Conservation (phyloP, 2,797 vertebrate genomes). For the Chloroceryle inda region DNA sequence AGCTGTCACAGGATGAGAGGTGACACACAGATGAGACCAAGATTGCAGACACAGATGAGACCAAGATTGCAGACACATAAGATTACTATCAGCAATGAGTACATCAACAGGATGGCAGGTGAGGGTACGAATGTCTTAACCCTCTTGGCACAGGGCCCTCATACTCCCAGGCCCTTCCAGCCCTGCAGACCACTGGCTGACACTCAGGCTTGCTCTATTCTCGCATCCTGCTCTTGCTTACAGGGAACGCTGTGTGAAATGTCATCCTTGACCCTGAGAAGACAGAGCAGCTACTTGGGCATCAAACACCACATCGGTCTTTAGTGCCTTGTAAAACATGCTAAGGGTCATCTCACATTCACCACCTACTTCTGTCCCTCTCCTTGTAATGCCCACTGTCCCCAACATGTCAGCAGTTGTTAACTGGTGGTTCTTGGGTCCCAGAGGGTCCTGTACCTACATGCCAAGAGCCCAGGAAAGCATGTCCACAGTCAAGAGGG, state of each 20-base stretch:
- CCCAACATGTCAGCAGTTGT: rapidly evolving
- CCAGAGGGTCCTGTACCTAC: background rate
- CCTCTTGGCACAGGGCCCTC: background rate
- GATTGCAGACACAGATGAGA: constrained; percentile 28
- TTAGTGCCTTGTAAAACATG: background rate
- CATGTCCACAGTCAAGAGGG: background rate
- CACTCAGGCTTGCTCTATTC: background rate
- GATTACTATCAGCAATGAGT: constrained; percentile 18
- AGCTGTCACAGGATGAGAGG: constrained; percentile 58
- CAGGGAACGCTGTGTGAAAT: background rate
- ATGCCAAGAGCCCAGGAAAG: background rate
- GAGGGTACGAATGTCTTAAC: background rate
- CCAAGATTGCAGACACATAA: constrained; percentile 28
- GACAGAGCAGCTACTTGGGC: background rate
- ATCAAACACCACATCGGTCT: background rate
- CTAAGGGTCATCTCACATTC: background rate
- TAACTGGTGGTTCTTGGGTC: background rate
- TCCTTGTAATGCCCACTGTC: background rate
- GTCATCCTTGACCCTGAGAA: background rate
- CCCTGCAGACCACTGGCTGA: background rate
- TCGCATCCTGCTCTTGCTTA: background rate
- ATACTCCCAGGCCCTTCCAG: background rate
- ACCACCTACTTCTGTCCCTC: background rate
- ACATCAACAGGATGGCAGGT: constrained; percentile 61
- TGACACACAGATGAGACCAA: constrained; percentile 59